Evolutionary conservation across 2,888 invertebrate genomes (phyloP), one percentile per base, ranked within the genome.

Genomic region (Laothoe populi): DNA sequence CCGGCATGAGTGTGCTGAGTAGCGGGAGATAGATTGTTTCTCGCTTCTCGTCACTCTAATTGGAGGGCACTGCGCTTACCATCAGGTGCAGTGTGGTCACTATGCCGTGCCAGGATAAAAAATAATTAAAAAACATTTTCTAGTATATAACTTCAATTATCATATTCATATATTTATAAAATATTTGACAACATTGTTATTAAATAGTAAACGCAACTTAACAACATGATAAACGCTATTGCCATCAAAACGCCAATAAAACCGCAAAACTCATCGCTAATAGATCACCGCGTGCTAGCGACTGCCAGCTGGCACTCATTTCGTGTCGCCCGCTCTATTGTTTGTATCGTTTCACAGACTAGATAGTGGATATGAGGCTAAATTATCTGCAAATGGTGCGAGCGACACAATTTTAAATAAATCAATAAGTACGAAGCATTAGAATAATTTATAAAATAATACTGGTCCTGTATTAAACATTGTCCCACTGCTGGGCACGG

Each of bases 301-400:
- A 61, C 42, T 61, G 60, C 60, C 60, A 61, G 53, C 42, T 61
- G 60, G 60, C 60, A 61, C 49, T 42, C 3, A 42, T 53, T 61
- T 42, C 13, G 40, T 26, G 24, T 53, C 53, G 53, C 53, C 46
- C 19, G 35, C 53, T 53, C 53, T 53, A 42, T 26, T 13, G 31
- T 53, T 61, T 49, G 38, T 35, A 48, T 45, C 24, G 21, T 35
- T 53, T 35, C 53, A 53, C 16, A 35, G 35, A 49, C 53, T 53
- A 53, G 53, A 31, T 53, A 19, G 35, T 31, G 8, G 35, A 53
- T 53, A 53, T 53, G 53, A 31, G 35, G 35, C 35, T 53, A 53
- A 53, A 53, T 53, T 53, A 19, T 53, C 31, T 53, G 53, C 53
- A 53, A 53, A 53, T 35, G 31, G 49, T 16, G 31, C 53, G 35